Conservation (phyloP, 1,140 invertebrate genomes). For the Heterodera carotae region DNA sequence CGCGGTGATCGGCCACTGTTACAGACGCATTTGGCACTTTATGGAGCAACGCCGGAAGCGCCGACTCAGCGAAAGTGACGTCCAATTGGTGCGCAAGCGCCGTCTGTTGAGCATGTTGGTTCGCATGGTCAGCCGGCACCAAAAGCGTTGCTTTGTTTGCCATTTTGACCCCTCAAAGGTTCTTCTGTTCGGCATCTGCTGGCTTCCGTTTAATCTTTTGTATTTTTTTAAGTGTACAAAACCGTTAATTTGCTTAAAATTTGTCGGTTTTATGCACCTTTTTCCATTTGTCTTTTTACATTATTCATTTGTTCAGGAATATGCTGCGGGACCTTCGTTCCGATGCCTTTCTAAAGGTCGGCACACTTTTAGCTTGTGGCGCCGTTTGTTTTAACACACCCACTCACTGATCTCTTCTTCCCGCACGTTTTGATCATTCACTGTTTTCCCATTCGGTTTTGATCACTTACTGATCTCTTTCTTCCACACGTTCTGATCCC, state of each 20-base stretch:
- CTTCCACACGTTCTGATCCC: too few relatives aligned
- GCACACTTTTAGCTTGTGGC: not conserved
- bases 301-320: conserved; percentile 69
- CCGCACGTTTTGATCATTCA: too few relatives aligned
- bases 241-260: not conserved
- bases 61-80: conserved; percentile 22
- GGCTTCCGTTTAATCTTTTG: conserved; percentile 71
- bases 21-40: conserved; percentile 84
- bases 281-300: not conserved
- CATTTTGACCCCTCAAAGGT: conserved; percentile 69
- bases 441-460: too few relatives aligned
- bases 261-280: not conserved
- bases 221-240: conserved; percentile 37
- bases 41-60: conserved; percentile 68
- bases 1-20: conserved; percentile 88
- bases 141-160: not conserved
- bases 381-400: too few relatives aligned
- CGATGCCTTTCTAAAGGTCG: conserved; percentile 67
- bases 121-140: conserved; percentile 73
- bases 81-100: conserved; percentile 42
- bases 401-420: too few relatives aligned
- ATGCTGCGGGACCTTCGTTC: conserved; percentile 80
- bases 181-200: conserved; percentile 87
- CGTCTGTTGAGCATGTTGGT: conserved; percentile 79
- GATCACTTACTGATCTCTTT: not conserved